Conservation (phyloP, 2,113 vertebrate species). For the Xiphophorus maculatus region DNA sequence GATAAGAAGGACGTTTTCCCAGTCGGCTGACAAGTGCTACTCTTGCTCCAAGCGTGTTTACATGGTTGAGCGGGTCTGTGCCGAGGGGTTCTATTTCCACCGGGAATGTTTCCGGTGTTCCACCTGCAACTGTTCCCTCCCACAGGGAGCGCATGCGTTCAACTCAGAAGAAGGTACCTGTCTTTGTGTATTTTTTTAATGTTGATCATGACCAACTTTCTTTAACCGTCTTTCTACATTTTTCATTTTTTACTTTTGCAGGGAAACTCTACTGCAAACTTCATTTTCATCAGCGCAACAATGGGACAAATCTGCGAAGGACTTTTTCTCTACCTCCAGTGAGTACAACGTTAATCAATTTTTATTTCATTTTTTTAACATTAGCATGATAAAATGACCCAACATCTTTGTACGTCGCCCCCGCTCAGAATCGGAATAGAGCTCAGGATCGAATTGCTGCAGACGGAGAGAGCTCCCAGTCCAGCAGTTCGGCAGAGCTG, state of each 20-base stretch:
- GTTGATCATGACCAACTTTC: neutral
- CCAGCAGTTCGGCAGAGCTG: slow-evolving; percentile 59
- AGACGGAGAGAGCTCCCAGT: slow-evolving; percentile 66
- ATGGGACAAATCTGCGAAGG: slow-evolving; percentile 82
- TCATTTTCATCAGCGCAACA: slow-evolving; percentile 90
- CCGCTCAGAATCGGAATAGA: slow-evolving; percentile 32
- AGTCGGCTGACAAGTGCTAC: slow-evolving; percentile 87
- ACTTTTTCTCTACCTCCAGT: slow-evolving; percentile 76
- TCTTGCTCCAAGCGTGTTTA: slow-evolving; percentile 93
- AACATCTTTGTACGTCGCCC: neutral
- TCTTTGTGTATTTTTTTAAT: neutral
- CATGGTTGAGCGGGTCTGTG: slow-evolving; percentile 90
- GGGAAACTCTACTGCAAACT: slow-evolving; percentile 96
- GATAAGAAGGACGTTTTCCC: slow-evolving; percentile 80
- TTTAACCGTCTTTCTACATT: neutral
- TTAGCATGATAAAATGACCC: neutral
- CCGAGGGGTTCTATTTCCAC: slow-evolving; percentile 95
- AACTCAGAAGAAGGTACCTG: slow-evolving; percentile 87
- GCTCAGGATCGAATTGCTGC: slow-evolving; percentile 21
- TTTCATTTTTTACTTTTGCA: slow-evolving; percentile 51
- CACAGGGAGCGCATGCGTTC: slow-evolving; percentile 88
- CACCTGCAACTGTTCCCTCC: slow-evolving; percentile 84
- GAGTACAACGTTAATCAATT: slow-evolving; percentile 29
- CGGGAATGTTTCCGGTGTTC: slow-evolving; percentile 95
- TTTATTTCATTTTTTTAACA: neutral